A percentile compares a stretch with the other conserved stretches of the same genome.
Conservation (phyloP, 1,140 invertebrate species). For the Halyomorpha halys region DNA sequence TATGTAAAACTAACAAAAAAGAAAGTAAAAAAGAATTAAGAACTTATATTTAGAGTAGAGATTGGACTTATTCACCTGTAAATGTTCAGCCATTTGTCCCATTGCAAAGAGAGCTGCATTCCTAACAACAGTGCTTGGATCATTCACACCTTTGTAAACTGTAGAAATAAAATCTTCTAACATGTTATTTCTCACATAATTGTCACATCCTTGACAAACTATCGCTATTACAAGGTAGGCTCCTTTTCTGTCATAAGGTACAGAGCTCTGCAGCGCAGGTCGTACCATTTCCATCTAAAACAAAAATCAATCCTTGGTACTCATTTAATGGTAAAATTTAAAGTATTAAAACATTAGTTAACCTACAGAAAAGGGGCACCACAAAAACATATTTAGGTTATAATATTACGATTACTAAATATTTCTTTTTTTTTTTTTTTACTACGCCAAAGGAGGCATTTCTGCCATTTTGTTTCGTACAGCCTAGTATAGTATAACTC, state of each 20-base stretch:
- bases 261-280: slow-evolving; percentile 45
- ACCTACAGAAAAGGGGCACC: no score
- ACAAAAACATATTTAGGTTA: no score
- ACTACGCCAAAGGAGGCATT: no score
- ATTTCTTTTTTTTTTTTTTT: no score
- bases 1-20: no score
- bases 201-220: slow-evolving; percentile 68
- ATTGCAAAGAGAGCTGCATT: slow-evolving; percentile 70
- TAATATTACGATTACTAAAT: no score
- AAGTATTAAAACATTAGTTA: neutral
- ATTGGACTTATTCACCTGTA: slow-evolving; percentile 43
- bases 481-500: no score
- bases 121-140: slow-evolving; percentile 48
- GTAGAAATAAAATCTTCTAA: slow-evolving; percentile 56
- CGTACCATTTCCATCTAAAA: slow-evolving; percentile 49
- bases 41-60: no score
- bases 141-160: slow-evolving; percentile 57
- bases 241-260: slow-evolving; percentile 53
- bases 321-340: neutral
- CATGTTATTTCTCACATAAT: slow-evolving; percentile 61
- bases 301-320: neutral
- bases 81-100: slow-evolving; percentile 70
- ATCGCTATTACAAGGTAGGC: slow-evolving; percentile 63
- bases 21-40: no score
- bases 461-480: no score